Percentiles rank a stretch among this genome's conserved stretches.
These are phyloP conservation scores for Nomada fucata DNA, from an alignment of 2,888 invertebrate genomes.

Conservation along the genomic window DNA sequence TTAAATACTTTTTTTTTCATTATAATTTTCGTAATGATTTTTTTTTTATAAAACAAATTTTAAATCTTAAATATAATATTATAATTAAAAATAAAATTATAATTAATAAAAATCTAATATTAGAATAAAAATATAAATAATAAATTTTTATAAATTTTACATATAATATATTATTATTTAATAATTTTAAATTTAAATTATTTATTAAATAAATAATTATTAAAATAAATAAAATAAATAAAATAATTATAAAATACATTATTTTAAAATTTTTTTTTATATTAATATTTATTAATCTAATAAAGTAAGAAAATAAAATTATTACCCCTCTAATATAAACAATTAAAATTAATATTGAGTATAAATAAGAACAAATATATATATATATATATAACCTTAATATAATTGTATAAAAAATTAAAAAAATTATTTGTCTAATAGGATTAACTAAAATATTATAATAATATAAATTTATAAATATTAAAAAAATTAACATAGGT, in stretches of 20 bases:
- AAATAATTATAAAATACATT: background rate
- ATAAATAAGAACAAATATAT: background rate
- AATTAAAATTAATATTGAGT: conserved; percentile 2
- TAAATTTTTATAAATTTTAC: background rate
- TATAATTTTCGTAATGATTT: background rate
- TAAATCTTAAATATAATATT: background rate
- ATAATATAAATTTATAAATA: background rate
- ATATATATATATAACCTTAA: background rate
- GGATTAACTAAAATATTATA: background rate
- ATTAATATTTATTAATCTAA: background rate
- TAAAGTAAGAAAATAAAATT: background rate
- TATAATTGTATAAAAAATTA: background rate
- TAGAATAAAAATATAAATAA: background rate
- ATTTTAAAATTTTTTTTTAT: background rate
- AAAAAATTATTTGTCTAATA: background rate
- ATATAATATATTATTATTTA: background rate
- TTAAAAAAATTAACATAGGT: background rate
- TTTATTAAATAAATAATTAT: background rate
- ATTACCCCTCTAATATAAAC: background rate
- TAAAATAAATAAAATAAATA: background rate
- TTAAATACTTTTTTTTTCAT: background rate
- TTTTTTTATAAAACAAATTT: background rate
- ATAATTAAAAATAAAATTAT: background rate
- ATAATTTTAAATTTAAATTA: background rate
- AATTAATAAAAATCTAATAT: background rate